Conservation (phyloP, 2,113 vertebrate species). For the Phylloscopus trochilus region DNA sequence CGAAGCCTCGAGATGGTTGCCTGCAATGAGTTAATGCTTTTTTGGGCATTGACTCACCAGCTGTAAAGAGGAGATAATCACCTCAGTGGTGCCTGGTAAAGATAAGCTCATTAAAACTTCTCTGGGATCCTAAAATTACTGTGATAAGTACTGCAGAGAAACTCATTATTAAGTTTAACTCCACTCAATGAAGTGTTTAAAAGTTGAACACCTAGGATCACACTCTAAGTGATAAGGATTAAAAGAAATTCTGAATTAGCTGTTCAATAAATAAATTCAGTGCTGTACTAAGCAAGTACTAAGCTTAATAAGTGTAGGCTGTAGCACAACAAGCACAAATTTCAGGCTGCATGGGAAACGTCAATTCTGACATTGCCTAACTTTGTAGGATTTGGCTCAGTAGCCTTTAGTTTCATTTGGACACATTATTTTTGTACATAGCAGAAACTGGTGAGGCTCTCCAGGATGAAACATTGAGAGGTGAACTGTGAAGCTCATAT, state of each 20-base stretch:
- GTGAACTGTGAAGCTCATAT: neutral
- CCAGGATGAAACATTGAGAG: neutral
- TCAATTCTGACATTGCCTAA: neutral
- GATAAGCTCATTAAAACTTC: conserved; percentile 49
- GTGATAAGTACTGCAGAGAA: conserved; percentile 11
- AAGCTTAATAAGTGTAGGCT: neutral
- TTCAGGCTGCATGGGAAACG: neutral
- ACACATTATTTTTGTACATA: rapidly evolving
- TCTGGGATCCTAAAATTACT: conserved; percentile 20
- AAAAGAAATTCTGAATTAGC: neutral
- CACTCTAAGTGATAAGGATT: neutral
- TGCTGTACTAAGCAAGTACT: rapidly evolving
- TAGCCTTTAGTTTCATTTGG: neutral
- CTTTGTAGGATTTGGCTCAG: neutral
- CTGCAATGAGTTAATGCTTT: conserved; percentile 19
- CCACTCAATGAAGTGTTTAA: neutral
- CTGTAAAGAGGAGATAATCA: conserved; percentile 36
- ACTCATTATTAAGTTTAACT: conserved; percentile 8
- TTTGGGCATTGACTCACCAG: neutral
- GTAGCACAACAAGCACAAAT: neutral
- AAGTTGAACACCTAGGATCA: neutral
- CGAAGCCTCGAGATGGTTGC: neutral
- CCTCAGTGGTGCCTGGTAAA: conserved; percentile 2
- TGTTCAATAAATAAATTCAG: neutral
- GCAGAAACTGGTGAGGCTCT: neutral